Evolutionary conservation across 2,888 invertebrate species (phyloP).

Genomic region (Zaprionus bogoriensis): DNA sequence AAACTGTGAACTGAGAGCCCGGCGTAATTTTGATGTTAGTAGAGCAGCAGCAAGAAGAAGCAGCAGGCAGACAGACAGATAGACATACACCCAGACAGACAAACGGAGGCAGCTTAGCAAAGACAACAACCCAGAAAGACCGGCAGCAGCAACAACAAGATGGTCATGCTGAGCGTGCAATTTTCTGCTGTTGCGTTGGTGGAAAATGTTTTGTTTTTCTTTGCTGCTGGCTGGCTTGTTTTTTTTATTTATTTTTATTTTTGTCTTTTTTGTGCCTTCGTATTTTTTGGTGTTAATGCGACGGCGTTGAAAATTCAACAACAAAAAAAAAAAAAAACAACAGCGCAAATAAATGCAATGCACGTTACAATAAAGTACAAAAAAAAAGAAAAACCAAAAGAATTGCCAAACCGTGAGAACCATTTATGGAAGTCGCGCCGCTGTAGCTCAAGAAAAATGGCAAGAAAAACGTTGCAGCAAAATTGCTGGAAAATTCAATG

Average conservation of each 20-base stretch:
- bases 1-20: constrained; percentile 15
- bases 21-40: constrained; percentile 52
- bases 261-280: background rate
- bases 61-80: background rate
- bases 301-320: constrained; percentile 51
- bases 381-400: constrained; percentile 17
- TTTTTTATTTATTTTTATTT: constrained; percentile 18
- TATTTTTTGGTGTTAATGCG: constrained; percentile 45
- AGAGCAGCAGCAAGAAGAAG: constrained; percentile 36
- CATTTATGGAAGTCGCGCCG: constrained; percentile 59
- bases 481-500: constrained; percentile 69
- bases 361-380: constrained; percentile 21
- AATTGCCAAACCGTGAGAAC: constrained; percentile 71
- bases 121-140: constrained; percentile 25
- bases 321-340: constrained; percentile 26
- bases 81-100: background rate
- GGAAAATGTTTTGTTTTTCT: constrained; percentile 28
- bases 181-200: constrained; percentile 37
- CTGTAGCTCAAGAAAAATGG: constrained; percentile 54
- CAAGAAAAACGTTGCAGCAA: constrained; percentile 66
- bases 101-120: constrained; percentile 33
- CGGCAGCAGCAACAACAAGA: background rate
- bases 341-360: constrained; percentile 38
- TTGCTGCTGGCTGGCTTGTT: too few relatives aligned
- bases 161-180: constrained; percentile 46